Evolutionary conservation across 2,797 vertebrate genomes (phyloP), one percentile per base, ranked within the genome.

Genomic region (Channa striata): DNA sequence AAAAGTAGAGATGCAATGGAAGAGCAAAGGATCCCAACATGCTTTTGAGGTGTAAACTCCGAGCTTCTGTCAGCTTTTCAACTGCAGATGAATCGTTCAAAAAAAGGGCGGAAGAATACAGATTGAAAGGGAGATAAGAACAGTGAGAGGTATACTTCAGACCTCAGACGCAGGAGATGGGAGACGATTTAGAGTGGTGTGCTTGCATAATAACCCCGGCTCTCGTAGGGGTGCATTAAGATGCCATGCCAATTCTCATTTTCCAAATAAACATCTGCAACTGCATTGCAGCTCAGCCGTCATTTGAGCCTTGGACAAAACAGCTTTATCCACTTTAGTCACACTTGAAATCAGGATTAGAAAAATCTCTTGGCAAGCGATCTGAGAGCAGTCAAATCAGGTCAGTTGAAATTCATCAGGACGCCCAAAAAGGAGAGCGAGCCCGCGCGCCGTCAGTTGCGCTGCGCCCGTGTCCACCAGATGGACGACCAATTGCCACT

Each of bases 311-410:
- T 73, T 68, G 80, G 76, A 88, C 83, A 84, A 84, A 86, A 83
- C 82, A 61, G 82, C 78, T 82, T 83, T 72, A 91, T 91, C 87
- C 87, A 91, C 86, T 91, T 92, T 88, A 85, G 87, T 91, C 87
- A 90, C 87, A 89, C 90, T 91, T 86, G 76, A 89, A 89, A 88
- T 91, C 87, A 61, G 86, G 86, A 88, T 89, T 89, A 90, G 84
- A 81, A 82, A 86, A 87, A 86, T 85, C 81, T 92, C 80, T 82
- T 89, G 87, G 84, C 84, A 59, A 73, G 68, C 21, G 72, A 86
- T 87, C 72, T 88, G 86, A 89, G 66, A 69, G 83, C 79, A 82
- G 85, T 80, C 81, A 72, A 89, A 90, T 81, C 84, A 76, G 88
- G 90, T 89, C 89, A 84, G 83, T 30, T 6, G 62, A 73, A 83